A percentile compares a stretch with the other conserved stretches of the same genome.
phyloP scores from a whole-genome alignment of 2,888 invertebrate genomes.

The Pyrocoelia pectoralis region DNA sequence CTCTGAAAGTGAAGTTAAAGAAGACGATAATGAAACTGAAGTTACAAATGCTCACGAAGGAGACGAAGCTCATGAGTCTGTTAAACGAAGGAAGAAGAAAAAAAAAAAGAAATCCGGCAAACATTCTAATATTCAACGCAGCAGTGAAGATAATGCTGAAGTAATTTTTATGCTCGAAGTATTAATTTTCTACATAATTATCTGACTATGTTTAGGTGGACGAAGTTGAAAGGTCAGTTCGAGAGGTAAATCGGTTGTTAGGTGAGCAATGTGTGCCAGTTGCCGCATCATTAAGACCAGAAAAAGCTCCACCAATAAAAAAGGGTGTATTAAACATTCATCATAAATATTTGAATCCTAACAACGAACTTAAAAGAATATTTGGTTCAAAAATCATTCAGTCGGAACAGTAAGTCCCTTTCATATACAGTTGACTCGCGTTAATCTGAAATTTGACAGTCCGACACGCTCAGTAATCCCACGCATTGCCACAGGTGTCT shows the following conservation, averaged over 20 bases:
- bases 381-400: conserved; percentile 83
- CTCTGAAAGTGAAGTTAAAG: conserved; percentile 75
- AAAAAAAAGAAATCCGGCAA: conserved; percentile 71
- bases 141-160: conserved; percentile 72
- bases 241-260: conserved; percentile 72
- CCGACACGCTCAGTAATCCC: no score
- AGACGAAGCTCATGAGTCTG: conserved; percentile 59
- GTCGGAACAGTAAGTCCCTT: conserved; percentile 46
- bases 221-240: conserved; percentile 72
- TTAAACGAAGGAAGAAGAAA: conserved; percentile 68
- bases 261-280: conserved; percentile 62
- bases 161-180: no score
- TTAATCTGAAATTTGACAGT: no score
- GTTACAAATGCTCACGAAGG: conserved; percentile 64
- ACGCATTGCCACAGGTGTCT: no score
- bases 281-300: conserved; percentile 44
- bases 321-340: conserved; percentile 70
- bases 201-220: conserved; percentile 59
- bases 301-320: conserved; percentile 45
- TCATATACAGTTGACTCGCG: no score
- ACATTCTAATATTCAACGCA: conserved; percentile 61
- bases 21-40: conserved; percentile 72
- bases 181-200: no score
- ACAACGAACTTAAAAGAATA: conserved; percentile 81
- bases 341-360: conserved; percentile 77